Percentiles rank a stretch among this genome's conserved stretches.
These are phyloP conservation scores for Harmothoe impar DNA, from an alignment of 2,888 invertebrate species.

Conservation along the genomic window DNA sequence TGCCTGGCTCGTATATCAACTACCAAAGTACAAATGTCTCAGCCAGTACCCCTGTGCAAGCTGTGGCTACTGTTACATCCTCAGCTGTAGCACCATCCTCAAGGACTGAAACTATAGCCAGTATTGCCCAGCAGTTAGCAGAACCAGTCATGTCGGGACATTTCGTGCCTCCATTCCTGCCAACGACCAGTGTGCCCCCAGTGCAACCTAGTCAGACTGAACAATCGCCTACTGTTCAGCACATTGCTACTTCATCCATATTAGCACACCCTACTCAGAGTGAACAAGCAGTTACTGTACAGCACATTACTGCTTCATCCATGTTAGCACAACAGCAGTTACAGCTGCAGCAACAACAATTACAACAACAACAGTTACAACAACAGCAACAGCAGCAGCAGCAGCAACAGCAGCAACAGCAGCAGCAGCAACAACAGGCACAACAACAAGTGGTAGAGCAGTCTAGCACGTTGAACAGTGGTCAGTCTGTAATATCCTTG, in stretches of 20 bases:
- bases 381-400: conserved; percentile 17
- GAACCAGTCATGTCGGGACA: conserved; percentile 63
- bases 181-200: background rate
- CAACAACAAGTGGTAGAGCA: conserved; percentile 12
- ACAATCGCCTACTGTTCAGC: background rate
- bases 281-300: background rate
- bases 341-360: conserved; percentile 27
- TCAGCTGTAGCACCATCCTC: background rate
- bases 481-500: background rate
- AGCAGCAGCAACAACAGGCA: conserved; percentile 34
- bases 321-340: conserved; percentile 24
- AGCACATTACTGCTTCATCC: background rate
- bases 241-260: background rate
- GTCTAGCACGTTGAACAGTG: background rate
- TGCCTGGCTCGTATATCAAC: conserved; percentile 31
- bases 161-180: conserved; percentile 58
- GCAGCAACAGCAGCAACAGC: conserved; percentile 22
- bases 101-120: conserved; percentile 11
- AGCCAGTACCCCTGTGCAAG: background rate
- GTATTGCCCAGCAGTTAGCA: conserved; percentile 47
- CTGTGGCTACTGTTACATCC: background rate
- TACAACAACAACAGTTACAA: background rate
- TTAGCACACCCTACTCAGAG: conserved; percentile 17
- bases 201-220: conserved; percentile 25
- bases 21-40: background rate